A percentile compares a stretch with the other conserved stretches of the same genome.
phyloP scores from a whole-genome alignment of 2,888 invertebrate species.

The Suillia variegata region DNA sequence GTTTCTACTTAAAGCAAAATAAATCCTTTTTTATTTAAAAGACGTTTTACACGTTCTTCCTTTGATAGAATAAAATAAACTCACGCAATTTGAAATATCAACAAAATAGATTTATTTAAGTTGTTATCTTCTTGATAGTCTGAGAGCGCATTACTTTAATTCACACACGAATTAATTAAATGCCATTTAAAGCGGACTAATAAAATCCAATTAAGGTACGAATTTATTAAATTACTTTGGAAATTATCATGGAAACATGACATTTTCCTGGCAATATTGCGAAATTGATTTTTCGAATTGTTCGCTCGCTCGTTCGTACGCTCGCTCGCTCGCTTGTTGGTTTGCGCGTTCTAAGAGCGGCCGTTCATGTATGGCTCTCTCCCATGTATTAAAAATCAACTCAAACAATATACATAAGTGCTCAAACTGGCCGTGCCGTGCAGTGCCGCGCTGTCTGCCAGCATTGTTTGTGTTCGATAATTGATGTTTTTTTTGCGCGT shows the following conservation, averaged over 20 bases:
- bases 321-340: constrained; percentile 1
- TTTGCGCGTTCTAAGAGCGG: too few species aligned
- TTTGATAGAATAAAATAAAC: too few species aligned
- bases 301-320: constrained; percentile 10
- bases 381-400: background rate
- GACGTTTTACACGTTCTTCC: too few species aligned
- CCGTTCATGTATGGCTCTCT: background rate
- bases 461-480: constrained; percentile 19
- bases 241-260: constrained; percentile 25
- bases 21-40: too few species aligned
- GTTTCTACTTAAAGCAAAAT: too few species aligned
- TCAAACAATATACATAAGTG: background rate
- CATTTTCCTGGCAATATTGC: constrained; percentile 40
- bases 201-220: too few species aligned
- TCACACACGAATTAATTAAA: too few species aligned
- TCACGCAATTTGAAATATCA: too few species aligned
- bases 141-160: too few species aligned
- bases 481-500: constrained; percentile 17
- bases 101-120: too few species aligned
- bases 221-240: constrained; percentile 13
- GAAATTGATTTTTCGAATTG: constrained; percentile 54
- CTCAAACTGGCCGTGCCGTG: constrained; percentile 5
- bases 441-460: constrained; percentile 50
- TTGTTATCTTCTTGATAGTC: too few species aligned
- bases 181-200: too few species aligned